Evolutionary conservation across 2,113 vertebrate species (phyloP), one percentile per base, ranked within the genome.

Genomic region (Anarhynchus alexandrinus): DNA sequence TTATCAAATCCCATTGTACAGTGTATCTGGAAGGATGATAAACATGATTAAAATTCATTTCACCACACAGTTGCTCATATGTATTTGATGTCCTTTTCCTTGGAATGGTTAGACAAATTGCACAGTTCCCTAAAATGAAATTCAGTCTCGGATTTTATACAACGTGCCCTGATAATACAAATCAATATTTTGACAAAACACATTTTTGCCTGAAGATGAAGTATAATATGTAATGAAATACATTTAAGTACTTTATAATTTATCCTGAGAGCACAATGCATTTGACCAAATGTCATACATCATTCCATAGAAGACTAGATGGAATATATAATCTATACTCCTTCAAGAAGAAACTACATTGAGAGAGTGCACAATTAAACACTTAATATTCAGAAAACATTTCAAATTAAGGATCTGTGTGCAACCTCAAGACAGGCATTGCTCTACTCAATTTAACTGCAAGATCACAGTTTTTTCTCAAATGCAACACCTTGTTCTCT

Each of bases 21-120:
- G 73, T 91, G 40, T 95, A 96, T 92, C 92, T 93, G 90, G 86
- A 89, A 95, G 94, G 90, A 95, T 95, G 96, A 94, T 97, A 97
- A 97, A 96, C 92, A 77, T 91, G 93, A 94, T 96, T 97, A 94
- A 97, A 95, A 97, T 97, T 97, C 93, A 96, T 94, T 97, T 95
- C 93, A 87, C 90, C 83, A 82, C 94, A 92, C 73, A 85, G 77
- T 89, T 91, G 73, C 85, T 95, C 58, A 51, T 95, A 93, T 67
- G 80, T 93, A 93, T 88, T 95, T 94, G 77, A 95, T 96, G 86
- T 96, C 92, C 97, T 96, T 95, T 97, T 96, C 94, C 90, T 89
- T 94, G 78, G 90, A 93, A 95, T 96, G 88, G 70, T 59, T 84
- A 96, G 97, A 97, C 95, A 96, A 97, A 97, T 96, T 90, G 83